These are phyloP conservation scores for Drosophila guanche DNA, from an alignment of 1,140 invertebrate species.

Conservation along the genomic window DNA sequence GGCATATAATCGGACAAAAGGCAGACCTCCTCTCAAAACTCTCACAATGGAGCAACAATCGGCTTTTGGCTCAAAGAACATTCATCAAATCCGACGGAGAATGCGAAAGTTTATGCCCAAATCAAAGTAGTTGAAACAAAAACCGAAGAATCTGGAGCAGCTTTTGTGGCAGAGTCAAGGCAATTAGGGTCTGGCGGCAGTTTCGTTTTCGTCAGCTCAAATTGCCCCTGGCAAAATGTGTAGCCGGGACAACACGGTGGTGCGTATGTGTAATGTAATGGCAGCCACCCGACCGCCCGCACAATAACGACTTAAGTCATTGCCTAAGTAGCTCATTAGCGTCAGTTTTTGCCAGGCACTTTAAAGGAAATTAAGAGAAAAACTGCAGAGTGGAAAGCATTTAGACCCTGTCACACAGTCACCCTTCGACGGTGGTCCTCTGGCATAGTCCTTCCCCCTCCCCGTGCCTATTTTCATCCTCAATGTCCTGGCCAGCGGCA, in stretches of 20 bases:
- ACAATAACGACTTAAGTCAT: conserved; percentile 77
- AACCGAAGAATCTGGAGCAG: conserved; percentile 1
- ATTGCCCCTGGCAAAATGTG: conserved; percentile 12
- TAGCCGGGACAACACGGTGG: conserved; percentile 26
- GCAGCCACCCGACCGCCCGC: conserved; percentile 21
- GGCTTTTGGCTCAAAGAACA: neutral
- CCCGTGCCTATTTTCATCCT: conserved; percentile 18
- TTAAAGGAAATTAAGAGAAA: conserved; percentile 52
- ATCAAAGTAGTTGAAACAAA: conserved; percentile 49
- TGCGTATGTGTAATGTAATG: conserved; percentile 71
- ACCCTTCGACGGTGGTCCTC: no score
- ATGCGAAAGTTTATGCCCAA: conserved; percentile 23
- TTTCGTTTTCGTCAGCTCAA: conserved; percentile 16
- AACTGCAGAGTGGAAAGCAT: neutral
- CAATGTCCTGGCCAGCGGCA: conserved; percentile 58
- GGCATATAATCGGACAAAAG: conserved; percentile 30
- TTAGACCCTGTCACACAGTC: neutral
- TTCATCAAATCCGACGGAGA: neutral
- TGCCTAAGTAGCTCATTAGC: conserved; percentile 80
- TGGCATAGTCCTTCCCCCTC: neutral
- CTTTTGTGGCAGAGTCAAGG: neutral
- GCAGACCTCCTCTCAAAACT: conserved; percentile 10
- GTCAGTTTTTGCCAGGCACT: conserved; percentile 56
- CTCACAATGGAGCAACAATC: conserved; percentile 40
- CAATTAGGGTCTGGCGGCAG: conserved; percentile 8